phyloP scores from a whole-genome alignment of 2,888 invertebrate genomes.

The Serripes groenlandicus region DNA sequence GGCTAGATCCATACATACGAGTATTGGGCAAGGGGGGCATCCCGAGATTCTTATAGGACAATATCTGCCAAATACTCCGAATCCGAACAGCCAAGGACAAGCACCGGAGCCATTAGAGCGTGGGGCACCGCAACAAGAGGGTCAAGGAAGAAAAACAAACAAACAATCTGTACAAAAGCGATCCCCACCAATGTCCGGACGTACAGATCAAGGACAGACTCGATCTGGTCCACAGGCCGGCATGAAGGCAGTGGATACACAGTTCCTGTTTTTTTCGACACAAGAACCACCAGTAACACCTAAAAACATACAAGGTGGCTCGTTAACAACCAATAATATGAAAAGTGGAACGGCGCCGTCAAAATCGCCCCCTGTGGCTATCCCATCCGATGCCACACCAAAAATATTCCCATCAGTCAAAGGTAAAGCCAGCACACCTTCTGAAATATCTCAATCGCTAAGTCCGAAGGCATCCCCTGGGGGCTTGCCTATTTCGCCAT shows the following conservation, averaged over 20 bases:
- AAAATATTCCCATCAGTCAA: not conserved
- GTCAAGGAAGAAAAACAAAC: not conserved
- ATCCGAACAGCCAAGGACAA: constrained; percentile 8
- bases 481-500: not conserved
- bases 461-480: not conserved
- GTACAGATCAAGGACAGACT: not conserved
- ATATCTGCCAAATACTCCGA: not conserved
- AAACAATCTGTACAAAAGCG: not conserved
- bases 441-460: not conserved
- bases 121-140: constrained; percentile 1
- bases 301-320: not conserved
- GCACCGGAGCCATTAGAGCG: not conserved
- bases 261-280: not conserved
- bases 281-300: not conserved
- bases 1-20: constrained; percentile 4
- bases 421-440: not conserved
- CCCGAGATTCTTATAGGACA: constrained; percentile 1
- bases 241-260: not conserved
- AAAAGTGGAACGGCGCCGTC: not conserved
- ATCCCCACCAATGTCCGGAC: not conserved
- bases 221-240: not conserved
- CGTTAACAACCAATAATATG: not conserved
- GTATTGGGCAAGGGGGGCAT: not conserved
- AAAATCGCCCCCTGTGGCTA: not conserved
- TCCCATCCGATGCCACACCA: not conserved